phyloP scores from a whole-genome alignment of 2,888 invertebrate species.

The Glyphotaelius pellucidus region DNA sequence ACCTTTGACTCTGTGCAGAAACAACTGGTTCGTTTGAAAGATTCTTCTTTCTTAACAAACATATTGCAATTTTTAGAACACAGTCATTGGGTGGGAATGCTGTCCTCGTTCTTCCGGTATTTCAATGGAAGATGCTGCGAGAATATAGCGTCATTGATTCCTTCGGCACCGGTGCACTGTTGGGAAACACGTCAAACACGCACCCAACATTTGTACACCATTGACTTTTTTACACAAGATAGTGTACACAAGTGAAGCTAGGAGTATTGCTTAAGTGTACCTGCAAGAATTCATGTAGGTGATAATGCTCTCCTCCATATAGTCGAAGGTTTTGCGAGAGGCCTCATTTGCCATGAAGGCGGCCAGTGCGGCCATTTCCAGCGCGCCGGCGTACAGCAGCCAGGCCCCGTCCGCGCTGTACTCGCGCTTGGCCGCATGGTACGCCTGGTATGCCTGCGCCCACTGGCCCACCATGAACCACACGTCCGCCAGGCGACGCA shows the following conservation, averaged over 20 bases:
- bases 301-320: constrained; percentile 96
- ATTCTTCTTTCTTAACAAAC: too few species aligned
- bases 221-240: too few species aligned
- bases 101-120: too few species aligned
- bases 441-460: constrained; percentile 93
- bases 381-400: constrained; percentile 97
- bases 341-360: constrained; percentile 92
- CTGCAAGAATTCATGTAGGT: constrained; percentile 95
- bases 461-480: constrained; percentile 98
- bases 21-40: too few species aligned
- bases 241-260: constrained; percentile 9
- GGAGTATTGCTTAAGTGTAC: constrained; percentile 72
- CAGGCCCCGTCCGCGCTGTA: constrained; percentile 98
- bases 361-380: constrained; percentile 96
- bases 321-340: constrained; percentile 87
- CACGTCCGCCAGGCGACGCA: constrained; percentile 94
- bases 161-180: too few species aligned
- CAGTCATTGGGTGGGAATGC: too few species aligned
- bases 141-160: too few species aligned
- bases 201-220: too few species aligned
- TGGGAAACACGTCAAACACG: too few species aligned
- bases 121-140: too few species aligned
- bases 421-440: constrained; percentile 98
- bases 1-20: too few species aligned
- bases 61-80: too few species aligned